Base-by-base conservation (phyloP, 2,797 vertebrate species). In the Orestias chungarensis region DNA sequence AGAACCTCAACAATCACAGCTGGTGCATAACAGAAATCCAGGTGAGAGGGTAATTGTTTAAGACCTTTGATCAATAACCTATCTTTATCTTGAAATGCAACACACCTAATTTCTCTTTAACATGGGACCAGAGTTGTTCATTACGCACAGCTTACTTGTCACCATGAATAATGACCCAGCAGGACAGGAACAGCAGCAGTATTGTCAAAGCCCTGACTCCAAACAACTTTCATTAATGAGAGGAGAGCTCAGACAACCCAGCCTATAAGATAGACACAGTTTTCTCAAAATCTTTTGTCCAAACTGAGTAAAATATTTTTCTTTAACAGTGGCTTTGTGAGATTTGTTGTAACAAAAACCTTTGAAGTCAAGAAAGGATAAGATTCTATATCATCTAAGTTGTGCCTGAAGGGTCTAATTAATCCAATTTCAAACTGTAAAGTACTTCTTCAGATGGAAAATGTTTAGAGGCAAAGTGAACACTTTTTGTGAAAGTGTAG, bases 61-160 rank as follows among this genome's bases (percentile, higher is more conserved):
- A 73, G 86, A 87, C 85, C 66, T 82, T 54, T 87, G 87, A 91
- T 90, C 89, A 87, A 90, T 91, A 88, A 82, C 77, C 71, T 76
- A 78, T 87, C 82, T 90, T 82, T 82, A 88, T 89, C 81, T 82
- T 44, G 83, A 87, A 86, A 81, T 86, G 87, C 82, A 87, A 77
- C 72, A 79, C 78, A 73, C 73, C 46, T 18, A 66, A 71, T 73
- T 83, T 83, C 74, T 67, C 87, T 80, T 62, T 64, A 77, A 73
- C 79, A 70, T 64, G 23, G 38, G 59, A 78, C 73, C 77, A 78
- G 74, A 77, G 87, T 66, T 89, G 87, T 91, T 92, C 81, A 88
- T 90, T 91, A 88, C 78, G 23, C 46, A 68, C 67, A 74, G 81
- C 83, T 83, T 59, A 73, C 66, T 81, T 89, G 89, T 89, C 88